Evolutionary conservation across 2,113 vertebrate genomes (phyloP).

Genomic region (Gobiocypris rarus): DNA sequence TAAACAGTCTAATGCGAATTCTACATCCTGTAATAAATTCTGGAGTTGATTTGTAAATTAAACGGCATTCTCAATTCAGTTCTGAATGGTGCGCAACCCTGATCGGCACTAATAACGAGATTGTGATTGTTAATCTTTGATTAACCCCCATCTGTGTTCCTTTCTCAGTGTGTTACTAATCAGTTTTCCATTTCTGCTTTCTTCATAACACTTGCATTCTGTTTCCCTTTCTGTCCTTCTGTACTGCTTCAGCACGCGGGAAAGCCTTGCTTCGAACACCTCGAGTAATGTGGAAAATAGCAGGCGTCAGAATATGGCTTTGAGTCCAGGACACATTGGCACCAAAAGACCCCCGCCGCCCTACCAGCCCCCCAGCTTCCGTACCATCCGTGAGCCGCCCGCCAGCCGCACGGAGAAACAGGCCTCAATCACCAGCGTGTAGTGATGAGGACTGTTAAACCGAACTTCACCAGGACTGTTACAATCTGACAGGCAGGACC

Average conservation of each 20-base stretch:
- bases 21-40: background rate
- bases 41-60: background rate
- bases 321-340: constrained; percentile 92
- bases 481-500: constrained; percentile 16
- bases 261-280: constrained; percentile 98
- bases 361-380: constrained; percentile 82
- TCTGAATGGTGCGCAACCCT: background rate
- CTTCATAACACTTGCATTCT: constrained; percentile 25
- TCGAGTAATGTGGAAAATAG: constrained; percentile 98
- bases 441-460: constrained; percentile 39
- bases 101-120: background rate
- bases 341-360: constrained; percentile 74
- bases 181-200: constrained; percentile 34
- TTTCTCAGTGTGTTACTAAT: constrained; percentile 35
- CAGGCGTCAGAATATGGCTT: constrained; percentile 90
- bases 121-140: constrained; percentile 27
- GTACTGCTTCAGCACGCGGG: constrained; percentile 85
- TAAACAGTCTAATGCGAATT: background rate
- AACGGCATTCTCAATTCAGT: background rate
- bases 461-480: constrained; percentile 16
- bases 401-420: constrained; percentile 91
- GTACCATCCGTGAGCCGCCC: constrained; percentile 84
- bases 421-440: constrained; percentile 98
- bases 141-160: constrained; percentile 53
- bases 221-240: constrained; percentile 40